Conservation (phyloP, 2,888 invertebrate species). For the Thymelicus lineola region DNA sequence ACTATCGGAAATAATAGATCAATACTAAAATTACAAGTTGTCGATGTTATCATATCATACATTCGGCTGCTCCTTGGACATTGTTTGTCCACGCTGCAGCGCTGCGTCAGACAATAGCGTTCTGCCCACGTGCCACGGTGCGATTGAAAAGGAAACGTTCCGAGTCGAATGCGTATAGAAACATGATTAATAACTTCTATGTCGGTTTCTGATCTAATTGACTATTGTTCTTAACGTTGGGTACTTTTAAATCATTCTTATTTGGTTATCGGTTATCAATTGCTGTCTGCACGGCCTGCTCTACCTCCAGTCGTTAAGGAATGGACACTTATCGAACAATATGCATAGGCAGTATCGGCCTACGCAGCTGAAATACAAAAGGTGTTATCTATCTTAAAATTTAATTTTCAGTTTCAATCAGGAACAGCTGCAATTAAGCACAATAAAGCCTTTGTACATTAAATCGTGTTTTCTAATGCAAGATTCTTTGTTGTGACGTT, state of each 20-base stretch:
- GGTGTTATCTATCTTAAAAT: background rate
- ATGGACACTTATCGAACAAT: background rate
- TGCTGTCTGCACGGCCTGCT: background rate
- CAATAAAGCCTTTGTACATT: no score
- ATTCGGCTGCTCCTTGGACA: background rate
- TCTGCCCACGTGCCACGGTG: slow-evolving; percentile 4
- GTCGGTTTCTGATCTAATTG: slow-evolving; percentile 13
- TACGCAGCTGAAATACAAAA: background rate
- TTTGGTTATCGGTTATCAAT: slow-evolving; percentile 8
- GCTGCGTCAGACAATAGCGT: slow-evolving; percentile 6
- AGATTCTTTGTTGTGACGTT: background rate
- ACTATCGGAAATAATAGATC: background rate
- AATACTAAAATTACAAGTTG: background rate
- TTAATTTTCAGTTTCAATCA: no score
- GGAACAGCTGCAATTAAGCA: no score
- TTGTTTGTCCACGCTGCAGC: background rate
- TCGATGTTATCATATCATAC: background rate
- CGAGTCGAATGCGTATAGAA: slow-evolving; percentile 2
- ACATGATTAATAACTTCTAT: slow-evolving; percentile 22
- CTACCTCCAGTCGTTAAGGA: background rate
- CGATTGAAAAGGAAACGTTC: slow-evolving; percentile 1
- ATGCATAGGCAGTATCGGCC: slow-evolving; percentile 3
- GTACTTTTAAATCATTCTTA: slow-evolving; percentile 10
- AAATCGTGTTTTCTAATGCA: background rate
- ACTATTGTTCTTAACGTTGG: slow-evolving; percentile 5